phyloP scores from a whole-genome alignment of 2,888 invertebrate species.

The Eristalinus aeneus region DNA sequence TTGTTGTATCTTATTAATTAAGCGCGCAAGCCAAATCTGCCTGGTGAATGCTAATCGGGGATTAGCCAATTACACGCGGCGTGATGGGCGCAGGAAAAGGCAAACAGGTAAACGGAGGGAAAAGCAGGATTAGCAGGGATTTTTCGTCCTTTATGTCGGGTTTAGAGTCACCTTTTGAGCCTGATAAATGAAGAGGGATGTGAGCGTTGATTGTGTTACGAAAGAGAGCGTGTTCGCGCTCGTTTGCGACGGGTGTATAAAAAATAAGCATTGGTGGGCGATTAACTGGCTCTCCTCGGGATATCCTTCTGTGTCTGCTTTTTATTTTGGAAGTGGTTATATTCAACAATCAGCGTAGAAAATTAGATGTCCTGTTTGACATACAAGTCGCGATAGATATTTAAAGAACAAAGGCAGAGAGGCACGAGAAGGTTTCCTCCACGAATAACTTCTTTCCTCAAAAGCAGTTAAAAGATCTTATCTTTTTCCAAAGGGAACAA shows the following conservation, averaged over 20 bases:
- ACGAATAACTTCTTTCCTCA: too few species aligned
- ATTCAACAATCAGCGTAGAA: not conserved
- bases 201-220: not conserved
- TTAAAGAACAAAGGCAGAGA: too few species aligned
- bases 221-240: not conserved
- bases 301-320: not conserved
- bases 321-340: not conserved
- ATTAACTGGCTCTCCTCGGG: not conserved
- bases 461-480: too few species aligned
- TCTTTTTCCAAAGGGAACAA: too few species aligned
- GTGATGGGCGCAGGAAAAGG: not conserved
- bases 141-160: not conserved
- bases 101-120: not conserved
- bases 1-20: not conserved
- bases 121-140: not conserved
- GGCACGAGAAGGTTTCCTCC: not conserved
- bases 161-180: not conserved
- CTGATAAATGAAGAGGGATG: not conserved
- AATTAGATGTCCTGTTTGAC: not conserved
- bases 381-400: not conserved
- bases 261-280: not conserved
- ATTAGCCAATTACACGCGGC: not conserved
- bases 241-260: not conserved
- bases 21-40: not conserved
- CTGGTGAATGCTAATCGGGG: not conserved